These are phyloP conservation scores for human DNA, from an alignment of 2,113 vertebrate species.

Conservation along the genomic window DNA sequence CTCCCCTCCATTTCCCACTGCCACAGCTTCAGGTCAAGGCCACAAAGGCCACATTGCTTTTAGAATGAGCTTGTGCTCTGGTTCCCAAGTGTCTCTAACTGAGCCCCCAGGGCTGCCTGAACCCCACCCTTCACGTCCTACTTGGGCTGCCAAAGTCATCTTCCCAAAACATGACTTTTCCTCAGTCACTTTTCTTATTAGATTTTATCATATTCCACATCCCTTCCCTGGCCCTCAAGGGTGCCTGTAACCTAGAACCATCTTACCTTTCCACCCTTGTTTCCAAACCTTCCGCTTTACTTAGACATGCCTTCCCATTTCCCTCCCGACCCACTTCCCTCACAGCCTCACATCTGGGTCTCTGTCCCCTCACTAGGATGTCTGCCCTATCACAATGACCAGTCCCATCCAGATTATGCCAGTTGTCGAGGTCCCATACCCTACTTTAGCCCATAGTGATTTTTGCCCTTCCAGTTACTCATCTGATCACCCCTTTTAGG, in stretches of 20 bases:
- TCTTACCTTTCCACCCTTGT: neutral
- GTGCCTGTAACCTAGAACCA: neutral
- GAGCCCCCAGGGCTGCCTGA: neutral
- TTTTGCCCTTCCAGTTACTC: neutral
- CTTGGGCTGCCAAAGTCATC: neutral
- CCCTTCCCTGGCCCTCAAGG: neutral
- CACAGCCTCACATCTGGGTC: neutral
- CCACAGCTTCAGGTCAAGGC: constrained; percentile 29
- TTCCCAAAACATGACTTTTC: neutral
- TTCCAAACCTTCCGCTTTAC: neutral
- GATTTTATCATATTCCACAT: neutral
- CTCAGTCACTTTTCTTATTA: neutral
- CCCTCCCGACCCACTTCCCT: neutral
- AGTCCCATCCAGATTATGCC: neutral
- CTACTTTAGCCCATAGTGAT: neutral
- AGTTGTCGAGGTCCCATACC: neutral
- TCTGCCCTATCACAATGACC: neutral
- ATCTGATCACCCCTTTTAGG: neutral
- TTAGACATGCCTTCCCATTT: neutral
- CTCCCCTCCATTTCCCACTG: neutral
- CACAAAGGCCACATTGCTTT: neutral
- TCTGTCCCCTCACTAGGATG: neutral
- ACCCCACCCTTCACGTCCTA: neutral
- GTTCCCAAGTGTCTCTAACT: neutral
- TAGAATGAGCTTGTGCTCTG: neutral